Evolutionary conservation across 35 echinoderm and acorn worm genomes (phyloP).

Genomic region (Heliocidaris erythrogramma): DNA sequence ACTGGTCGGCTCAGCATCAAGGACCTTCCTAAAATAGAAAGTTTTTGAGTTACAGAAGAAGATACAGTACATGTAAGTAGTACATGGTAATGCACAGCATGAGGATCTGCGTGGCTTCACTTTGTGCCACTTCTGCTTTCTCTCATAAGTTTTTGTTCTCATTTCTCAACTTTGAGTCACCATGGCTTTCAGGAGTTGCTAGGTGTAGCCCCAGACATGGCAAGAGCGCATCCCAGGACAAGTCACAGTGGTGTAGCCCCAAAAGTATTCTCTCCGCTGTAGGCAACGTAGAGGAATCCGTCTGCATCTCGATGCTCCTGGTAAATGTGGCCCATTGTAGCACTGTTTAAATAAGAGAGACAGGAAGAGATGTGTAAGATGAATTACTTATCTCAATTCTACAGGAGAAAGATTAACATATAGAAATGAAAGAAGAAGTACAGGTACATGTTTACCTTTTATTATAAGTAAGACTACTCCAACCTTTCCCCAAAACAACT

Average conservation of each 20-base stretch:
- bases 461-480: too few species aligned
- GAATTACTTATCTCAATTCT: neutral
- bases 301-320: slow-evolving; percentile 75
- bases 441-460: neutral
- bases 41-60: too few species aligned
- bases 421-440: neutral
- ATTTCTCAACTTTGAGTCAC: neutral
- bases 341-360: slow-evolving; percentile 36
- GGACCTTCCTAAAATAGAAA: too few species aligned
- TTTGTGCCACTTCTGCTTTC: neutral
- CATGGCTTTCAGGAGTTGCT: neutral
- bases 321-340: slow-evolving; percentile 85
- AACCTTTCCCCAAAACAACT: too few species aligned
- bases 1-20: too few species aligned
- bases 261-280: slow-evolving; percentile 90
- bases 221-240: neutral
- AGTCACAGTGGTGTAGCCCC: slow-evolving; percentile 28
- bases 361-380: neutral
- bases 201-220: neutral
- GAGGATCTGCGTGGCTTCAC: neutral
- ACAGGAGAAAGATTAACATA: neutral
- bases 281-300: slow-evolving; percentile 83
- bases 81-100: neutral
- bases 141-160: neutral
- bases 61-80: too few species aligned